A percentile compares a stretch with the other conserved stretches of the same genome.
phyloP scores from a whole-genome alignment of 2,888 invertebrate species.

The Pollenia angustigena region DNA sequence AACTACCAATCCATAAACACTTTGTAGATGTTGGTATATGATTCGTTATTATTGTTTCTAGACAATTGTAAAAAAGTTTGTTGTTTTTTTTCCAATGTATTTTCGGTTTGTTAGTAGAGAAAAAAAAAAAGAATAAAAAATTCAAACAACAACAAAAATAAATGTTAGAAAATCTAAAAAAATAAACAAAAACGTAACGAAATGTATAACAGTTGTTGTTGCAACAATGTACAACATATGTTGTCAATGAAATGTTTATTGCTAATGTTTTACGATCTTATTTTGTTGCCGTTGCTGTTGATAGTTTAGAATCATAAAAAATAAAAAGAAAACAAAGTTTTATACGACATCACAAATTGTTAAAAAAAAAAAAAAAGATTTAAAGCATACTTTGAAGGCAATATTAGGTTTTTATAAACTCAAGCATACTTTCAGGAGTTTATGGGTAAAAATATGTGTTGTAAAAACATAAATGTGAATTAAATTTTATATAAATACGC shows the following conservation, averaged over 20 bases:
- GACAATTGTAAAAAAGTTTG: constrained; percentile 56
- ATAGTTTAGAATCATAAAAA: constrained; percentile 52
- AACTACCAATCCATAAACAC: background rate
- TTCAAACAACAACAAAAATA: background rate
- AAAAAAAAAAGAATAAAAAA: background rate
- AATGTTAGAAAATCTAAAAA: constrained; percentile 15
- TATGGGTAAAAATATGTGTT: no score
- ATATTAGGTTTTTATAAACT: background rate
- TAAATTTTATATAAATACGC: no score
- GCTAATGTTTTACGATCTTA: constrained; percentile 63
- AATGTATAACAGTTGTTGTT: constrained; percentile 53
- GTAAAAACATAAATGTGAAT: no score
- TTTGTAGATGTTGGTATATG: background rate
- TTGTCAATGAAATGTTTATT: constrained; percentile 73
- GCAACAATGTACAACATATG: constrained; percentile 61
- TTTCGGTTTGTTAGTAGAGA: constrained; percentile 32
- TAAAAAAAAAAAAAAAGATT: constrained; percentile 13
- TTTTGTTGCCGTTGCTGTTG: constrained; percentile 32
- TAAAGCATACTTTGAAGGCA: constrained; percentile 39
- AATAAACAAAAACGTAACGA: constrained; percentile 1
- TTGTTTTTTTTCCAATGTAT: constrained; percentile 16
- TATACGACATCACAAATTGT: constrained; percentile 9
- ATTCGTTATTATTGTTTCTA: constrained; percentile 52
- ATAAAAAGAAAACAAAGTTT: constrained; percentile 14
- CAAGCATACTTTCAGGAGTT: constrained; percentile 11